phyloP scores from a whole-genome alignment of 2,888 invertebrate genomes.

The Phaonia tiefii region DNA sequence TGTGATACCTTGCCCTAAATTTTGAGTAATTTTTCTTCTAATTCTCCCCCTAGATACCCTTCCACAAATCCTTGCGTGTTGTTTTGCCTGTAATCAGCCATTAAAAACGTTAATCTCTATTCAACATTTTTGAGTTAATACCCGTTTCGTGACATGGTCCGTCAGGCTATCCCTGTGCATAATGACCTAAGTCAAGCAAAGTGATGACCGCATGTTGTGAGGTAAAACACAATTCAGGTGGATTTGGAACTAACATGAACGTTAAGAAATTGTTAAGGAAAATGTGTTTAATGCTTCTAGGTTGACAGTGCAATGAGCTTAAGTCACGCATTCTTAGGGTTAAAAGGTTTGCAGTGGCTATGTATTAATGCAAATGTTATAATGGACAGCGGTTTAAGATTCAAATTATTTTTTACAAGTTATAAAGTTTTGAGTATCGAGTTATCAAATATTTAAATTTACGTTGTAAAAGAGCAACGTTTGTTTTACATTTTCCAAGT shows the following conservation, averaged over 20 bases:
- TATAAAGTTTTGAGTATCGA: too few relatives aligned
- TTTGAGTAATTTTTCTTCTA: background rate
- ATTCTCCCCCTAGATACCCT: background rate
- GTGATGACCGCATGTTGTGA: background rate
- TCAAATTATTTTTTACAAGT: too few relatives aligned
- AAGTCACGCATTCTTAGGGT: background rate
- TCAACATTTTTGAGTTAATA: background rate
- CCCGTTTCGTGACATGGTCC: background rate
- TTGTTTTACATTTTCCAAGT: too few relatives aligned
- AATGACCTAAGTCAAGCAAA: background rate
- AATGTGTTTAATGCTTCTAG: background rate
- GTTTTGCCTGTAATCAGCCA: background rate
- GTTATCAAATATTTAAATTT: too few relatives aligned
- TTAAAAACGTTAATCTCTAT: background rate
- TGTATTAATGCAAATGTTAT: too few relatives aligned
- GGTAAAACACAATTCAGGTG: background rate
- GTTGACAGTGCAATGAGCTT: background rate
- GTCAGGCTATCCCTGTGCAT: background rate
- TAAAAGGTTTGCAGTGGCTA: too few relatives aligned
- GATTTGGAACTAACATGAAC: background rate
- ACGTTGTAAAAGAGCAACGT: too few relatives aligned
- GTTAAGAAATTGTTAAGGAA: background rate
- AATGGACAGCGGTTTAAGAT: too few relatives aligned
- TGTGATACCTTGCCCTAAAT: background rate
- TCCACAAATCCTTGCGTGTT: background rate